Evolutionary conservation across 2,113 vertebrate genomes (phyloP), one percentile per base, ranked within the genome.

Genomic region (Saguinus midas): DNA sequence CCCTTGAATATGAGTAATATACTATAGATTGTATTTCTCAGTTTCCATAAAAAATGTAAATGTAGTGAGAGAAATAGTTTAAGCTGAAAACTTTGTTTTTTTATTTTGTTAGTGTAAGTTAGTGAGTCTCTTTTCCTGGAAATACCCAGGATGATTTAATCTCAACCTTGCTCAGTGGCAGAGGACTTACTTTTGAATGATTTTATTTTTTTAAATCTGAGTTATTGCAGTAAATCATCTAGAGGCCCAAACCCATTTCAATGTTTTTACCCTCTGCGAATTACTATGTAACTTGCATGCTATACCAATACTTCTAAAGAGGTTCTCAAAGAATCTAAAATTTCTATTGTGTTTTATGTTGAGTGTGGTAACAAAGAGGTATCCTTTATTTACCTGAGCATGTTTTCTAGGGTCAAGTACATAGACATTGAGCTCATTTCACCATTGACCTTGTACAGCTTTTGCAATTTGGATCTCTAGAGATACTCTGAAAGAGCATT

Each of bases 61-160:
- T 50, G n/a, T 1, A 90, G 32, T 27, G 5, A 86, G 27, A 66
- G 18, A 81, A 5, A 40, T 79, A 76, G 16, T 68, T 18, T 75
- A 25, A n/a, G 0, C 32, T 90, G 72, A 93, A 76, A 66, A 37
- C 27, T 68, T 11, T 75, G 35, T 35, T 45, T 87, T 85, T 5
- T 79, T 82, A 73, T 10, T 29, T 81, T 86, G 32, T 57, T 91
- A 48, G 58, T 72, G 0, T 52, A 91, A 88, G 17, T 57, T 93
- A 66, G 50, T 97, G 66, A 57, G 23, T 75, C 20, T 96, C 18
- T 5, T 93, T 88, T 64, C 52, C 37, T 94, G 55, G 83, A 94
- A 87, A 73, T 90, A 66, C 48, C 52, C 86, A 55, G 91, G 45
- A 72, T 86, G 78, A 91, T 84, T 90, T 91, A 90, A 80, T 25